Base-by-base conservation (phyloP, 2,113 vertebrate species). In the Heliornis fulica region DNA sequence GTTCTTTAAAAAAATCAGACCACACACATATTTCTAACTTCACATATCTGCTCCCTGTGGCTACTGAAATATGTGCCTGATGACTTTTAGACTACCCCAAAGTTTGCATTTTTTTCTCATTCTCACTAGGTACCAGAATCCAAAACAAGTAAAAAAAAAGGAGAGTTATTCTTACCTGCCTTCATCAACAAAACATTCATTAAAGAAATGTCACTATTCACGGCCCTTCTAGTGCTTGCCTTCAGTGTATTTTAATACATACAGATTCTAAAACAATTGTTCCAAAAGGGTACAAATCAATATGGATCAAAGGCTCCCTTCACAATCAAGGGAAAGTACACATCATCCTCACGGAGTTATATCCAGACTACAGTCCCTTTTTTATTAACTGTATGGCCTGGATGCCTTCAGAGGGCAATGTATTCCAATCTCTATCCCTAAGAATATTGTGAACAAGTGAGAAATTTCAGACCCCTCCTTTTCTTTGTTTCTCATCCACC, bases 171-270 rank as follows among this genome's bases (percentile, higher is more conserved):
- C 21, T 32, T 83, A 16, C 32, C 20, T 90, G 45, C 28, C 5
- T 46, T 71, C 31, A 46, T 45, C 15, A 40, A 48, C 17, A 54
- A 53, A 41, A 59, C 1, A 31, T 26, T 69, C 31, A 51, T 61
- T 48, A 40, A 75, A 79, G 38, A 59, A 29, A 59, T 43, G 54
- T 64, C 17, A 41, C 10, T 76, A 57, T 64, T 89, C 29, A 46
- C 0, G 1, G 2, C 15, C 41, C 9, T 89, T 84, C 14, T 1
- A 3, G 23, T 48, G 9, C 10, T 54, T 66, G 11, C 2, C 10
- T 5, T 45, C 29, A 10, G 12, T 31, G 3, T 45, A 45, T 53
- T 59, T 66, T 87, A 53, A 23, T 23, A 7, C 16, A n/a, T 29
- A 15, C 26, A 14, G 5, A 70, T 71, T 86, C 40, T 71, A 34